Conservation (phyloP, 2,888 invertebrate species). For the Nomada fabriciana region DNA sequence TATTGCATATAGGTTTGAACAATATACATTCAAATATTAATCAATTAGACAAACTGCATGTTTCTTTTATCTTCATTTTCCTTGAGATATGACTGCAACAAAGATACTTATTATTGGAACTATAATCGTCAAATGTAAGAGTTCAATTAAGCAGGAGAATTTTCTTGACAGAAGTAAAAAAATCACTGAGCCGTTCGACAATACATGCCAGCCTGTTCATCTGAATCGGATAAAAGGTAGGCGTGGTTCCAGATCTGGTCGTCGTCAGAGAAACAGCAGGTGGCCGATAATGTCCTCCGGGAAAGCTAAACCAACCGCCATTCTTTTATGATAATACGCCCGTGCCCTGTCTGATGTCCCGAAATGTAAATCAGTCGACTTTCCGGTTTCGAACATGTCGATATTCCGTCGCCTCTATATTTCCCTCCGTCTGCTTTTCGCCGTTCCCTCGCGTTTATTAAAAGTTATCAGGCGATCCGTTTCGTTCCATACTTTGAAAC, state of each 20-base stretch:
- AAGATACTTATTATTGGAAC: neutral
- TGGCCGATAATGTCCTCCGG: slow-evolving; percentile 75
- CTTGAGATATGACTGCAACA: too few species aligned
- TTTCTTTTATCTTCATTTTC: too few species aligned
- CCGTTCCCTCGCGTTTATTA: slow-evolving; percentile 53
- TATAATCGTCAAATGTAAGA: neutral
- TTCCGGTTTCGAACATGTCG: slow-evolving; percentile 48
- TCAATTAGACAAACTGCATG: too few species aligned
- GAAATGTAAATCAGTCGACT: slow-evolving; percentile 74
- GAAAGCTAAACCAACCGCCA: slow-evolving; percentile 65
- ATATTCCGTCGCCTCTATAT: slow-evolving; percentile 40
- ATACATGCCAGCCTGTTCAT: slow-evolving; percentile 12
- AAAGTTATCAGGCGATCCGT: slow-evolving; percentile 9
- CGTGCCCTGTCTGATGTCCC: slow-evolving; percentile 68
- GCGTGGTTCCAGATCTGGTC: slow-evolving; percentile 36
- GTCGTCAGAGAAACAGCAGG: slow-evolving; percentile 73
- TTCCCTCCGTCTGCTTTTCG: slow-evolving; percentile 9
- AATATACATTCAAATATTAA: too few species aligned
- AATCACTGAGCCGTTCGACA: neutral
- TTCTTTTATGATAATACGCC: slow-evolving; percentile 76
- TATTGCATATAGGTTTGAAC: too few species aligned
- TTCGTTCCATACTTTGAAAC: neutral
- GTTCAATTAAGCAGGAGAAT: neutral
- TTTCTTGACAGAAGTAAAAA: neutral
- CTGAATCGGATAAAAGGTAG: slow-evolving; percentile 52